These are phyloP conservation scores for Gavia stellata DNA, from an alignment of 2,113 vertebrate species.

Conservation along the genomic window DNA sequence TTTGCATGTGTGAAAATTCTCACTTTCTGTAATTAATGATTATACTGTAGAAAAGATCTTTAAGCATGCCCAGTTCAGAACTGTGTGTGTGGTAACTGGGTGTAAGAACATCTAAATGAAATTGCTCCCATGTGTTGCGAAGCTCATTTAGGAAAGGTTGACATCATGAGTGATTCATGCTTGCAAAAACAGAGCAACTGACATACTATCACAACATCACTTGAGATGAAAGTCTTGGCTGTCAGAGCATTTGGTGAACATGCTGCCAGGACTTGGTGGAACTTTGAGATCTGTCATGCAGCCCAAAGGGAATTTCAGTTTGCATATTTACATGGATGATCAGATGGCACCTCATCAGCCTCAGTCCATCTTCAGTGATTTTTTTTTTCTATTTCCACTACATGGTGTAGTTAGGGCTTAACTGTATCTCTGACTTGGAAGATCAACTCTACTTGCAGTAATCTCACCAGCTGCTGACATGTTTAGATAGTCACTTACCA, in stretches of 20 bases:
- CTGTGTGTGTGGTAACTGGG: conserved; percentile 1
- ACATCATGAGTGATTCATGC: conserved; percentile 62
- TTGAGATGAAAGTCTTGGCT: conserved; percentile 28
- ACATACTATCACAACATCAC: conserved; percentile 19
- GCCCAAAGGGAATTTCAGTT: not conserved
- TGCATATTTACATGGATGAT: not conserved
- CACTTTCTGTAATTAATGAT: not conserved
- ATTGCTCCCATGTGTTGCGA: not conserved
- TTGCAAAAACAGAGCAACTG: conserved; percentile 35
- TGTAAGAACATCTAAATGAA: not conserved
- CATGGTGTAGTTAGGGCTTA: not conserved
- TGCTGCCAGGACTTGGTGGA: not conserved
- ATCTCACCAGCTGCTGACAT: not conserved
- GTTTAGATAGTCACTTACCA: not conserved
- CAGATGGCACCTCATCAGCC: not conserved
- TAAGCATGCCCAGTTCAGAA: not conserved
- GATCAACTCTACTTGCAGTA: not conserved
- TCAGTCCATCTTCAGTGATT: not conserved
- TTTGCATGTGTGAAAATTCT: not conserved
- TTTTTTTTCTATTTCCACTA: not conserved
- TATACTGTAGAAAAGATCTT: not conserved
- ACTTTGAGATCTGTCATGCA: conserved; percentile 5
- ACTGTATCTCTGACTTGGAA: not conserved
- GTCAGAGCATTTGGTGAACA: not conserved
- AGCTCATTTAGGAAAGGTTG: conserved; percentile 51